phyloP scores from a whole-genome alignment of 92 coral and sea anemone genomes.

The Isaurus tuberculatus region DNA sequence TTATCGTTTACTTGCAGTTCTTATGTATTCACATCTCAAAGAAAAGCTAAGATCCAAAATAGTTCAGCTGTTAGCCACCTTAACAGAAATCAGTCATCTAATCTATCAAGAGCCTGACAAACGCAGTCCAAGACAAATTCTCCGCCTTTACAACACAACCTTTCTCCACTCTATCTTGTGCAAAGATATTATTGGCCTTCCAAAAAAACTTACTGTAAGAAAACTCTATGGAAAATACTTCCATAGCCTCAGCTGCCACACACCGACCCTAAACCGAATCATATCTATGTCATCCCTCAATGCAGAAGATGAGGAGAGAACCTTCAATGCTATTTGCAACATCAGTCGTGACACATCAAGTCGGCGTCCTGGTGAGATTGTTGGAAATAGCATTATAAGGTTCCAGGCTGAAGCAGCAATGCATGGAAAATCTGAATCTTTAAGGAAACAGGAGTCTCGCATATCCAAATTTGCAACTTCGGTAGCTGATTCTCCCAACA shows the following conservation, averaged over 20 bases:
- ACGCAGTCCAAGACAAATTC: slow-evolving; percentile 27
- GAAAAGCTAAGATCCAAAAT: not conserved
- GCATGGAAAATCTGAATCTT: not conserved
- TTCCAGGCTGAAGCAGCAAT: slow-evolving; percentile 45
- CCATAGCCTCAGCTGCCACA: slow-evolving; percentile 43
- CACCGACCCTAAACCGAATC: slow-evolving; percentile 44
- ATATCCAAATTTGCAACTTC: slow-evolving; percentile 5
- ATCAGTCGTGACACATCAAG: slow-evolving; percentile 48
- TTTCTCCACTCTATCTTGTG: slow-evolving; percentile 51
- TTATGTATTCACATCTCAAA: not conserved
- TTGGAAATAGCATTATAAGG: slow-evolving; percentile 49
- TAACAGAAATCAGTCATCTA: not conserved
- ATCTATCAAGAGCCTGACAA: not conserved
- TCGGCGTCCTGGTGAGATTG: slow-evolving; percentile 58
- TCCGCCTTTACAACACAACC: slow-evolving; percentile 49
- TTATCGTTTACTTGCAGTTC: not conserved
- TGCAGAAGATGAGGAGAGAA: slow-evolving; percentile 54
- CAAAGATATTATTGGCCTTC: slow-evolving; percentile 40
- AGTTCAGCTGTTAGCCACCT: not conserved
- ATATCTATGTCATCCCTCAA: slow-evolving; percentile 19
- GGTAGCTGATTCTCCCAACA: slow-evolving; percentile 50
- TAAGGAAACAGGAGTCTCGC: slow-evolving; percentile 23
- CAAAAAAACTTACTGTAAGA: slow-evolving; percentile 22
- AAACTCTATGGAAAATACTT: slow-evolving; percentile 59
- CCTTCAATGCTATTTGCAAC: slow-evolving; percentile 52